Conservation (phyloP, 1,140 invertebrate genomes). For the Caerostris extrusa region DNA sequence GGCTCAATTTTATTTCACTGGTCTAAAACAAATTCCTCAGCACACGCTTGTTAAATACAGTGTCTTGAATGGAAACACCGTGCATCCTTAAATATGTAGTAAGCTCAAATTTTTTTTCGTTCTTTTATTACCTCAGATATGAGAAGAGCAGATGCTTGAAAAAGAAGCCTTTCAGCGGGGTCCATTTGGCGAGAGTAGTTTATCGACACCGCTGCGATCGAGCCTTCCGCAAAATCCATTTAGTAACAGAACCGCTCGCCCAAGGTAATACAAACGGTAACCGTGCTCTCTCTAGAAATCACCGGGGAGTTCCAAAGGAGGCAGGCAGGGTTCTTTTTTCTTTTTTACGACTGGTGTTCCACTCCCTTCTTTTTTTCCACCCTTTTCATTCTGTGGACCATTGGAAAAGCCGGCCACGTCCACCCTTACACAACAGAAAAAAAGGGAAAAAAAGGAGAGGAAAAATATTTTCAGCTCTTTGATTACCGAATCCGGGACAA, state of each 20-base stretch:
- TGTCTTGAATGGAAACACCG: too few relatives aligned
- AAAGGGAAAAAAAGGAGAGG: neutral
- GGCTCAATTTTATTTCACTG: too few relatives aligned
- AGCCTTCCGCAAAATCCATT: neutral
- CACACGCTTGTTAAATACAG: too few relatives aligned
- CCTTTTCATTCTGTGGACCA: neutral
- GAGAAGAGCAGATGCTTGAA: too few relatives aligned
- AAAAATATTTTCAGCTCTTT: constrained; percentile 47
- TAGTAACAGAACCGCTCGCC: constrained; percentile 5
- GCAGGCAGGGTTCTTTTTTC: neutral
- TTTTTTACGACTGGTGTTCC: neutral
- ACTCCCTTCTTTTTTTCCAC: neutral
- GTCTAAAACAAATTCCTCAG: too few relatives aligned
- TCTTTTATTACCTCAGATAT: too few relatives aligned
- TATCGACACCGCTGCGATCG: too few relatives aligned
- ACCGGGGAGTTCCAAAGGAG: neutral
- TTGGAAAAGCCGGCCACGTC: constrained; percentile 16
- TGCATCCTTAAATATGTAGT: too few relatives aligned
- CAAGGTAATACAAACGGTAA: constrained; percentile 17
- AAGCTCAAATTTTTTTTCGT: too few relatives aligned
- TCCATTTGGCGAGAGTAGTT: too few relatives aligned
- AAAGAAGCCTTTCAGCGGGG: too few relatives aligned
- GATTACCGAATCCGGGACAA: constrained; percentile 53
- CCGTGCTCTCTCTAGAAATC: neutral
- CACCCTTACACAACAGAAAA: neutral